Evolutionary conservation across 2,113 vertebrate genomes (phyloP).

Genomic region (Heliornis fulica): DNA sequence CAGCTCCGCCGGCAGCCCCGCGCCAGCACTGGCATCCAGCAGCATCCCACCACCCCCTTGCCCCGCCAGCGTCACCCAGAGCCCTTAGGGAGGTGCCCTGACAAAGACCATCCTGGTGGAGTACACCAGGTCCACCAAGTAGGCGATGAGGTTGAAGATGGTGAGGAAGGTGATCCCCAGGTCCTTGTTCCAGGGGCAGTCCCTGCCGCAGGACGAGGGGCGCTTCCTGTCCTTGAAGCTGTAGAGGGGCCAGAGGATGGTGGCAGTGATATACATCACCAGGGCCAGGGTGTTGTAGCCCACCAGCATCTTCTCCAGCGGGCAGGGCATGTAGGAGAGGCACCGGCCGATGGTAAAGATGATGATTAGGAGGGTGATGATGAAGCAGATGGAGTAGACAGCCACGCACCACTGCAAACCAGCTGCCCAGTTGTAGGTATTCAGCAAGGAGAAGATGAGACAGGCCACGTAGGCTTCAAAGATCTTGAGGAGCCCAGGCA

Average conservation of each 20-base stretch:
- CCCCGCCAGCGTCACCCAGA: fast-evolving
- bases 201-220: fast-evolving
- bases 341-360: conserved; percentile 79
- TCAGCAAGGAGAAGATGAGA: conserved; percentile 82
- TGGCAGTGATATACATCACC: conserved; percentile 81
- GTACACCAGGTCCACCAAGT: conserved; percentile 81
- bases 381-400: conserved; percentile 86
- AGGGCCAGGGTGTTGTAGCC: conserved; percentile 79
- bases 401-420: conserved; percentile 85
- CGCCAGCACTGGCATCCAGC: not conserved
- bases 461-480: conserved; percentile 86
- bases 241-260: conserved; percentile 86
- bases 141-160: conserved; percentile 81
- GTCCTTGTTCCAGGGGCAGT: conserved; percentile 48
- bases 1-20: fast-evolving
- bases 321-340: conserved; percentile 65
- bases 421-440: fast-evolving
- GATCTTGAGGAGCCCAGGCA: conserved; percentile 87
- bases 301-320: conserved; percentile 76
- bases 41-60: fast-evolving
- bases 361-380: conserved; percentile 80
- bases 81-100: conserved; percentile 4
- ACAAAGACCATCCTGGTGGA: conserved; percentile 81
- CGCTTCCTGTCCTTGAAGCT: conserved; percentile 25
- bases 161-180: conserved; percentile 81